phyloP scores from a whole-genome alignment of 1,140 invertebrate genomes.

The Euura saliciscinereae region DNA sequence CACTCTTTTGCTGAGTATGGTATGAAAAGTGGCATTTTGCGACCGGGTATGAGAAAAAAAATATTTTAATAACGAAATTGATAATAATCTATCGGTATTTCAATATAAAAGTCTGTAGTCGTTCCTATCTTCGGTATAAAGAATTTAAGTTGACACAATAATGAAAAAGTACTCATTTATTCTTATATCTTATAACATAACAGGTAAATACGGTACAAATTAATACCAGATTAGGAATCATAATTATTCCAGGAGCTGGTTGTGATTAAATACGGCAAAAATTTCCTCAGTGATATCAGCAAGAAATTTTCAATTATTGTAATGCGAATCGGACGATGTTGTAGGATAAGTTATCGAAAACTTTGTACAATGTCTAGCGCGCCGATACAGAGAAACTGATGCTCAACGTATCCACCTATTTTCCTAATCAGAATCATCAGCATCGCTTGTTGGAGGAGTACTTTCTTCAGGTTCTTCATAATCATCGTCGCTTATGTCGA shows the following conservation, averaged over 20 bases:
- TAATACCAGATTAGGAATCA: neutral
- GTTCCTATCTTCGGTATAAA: too few species aligned
- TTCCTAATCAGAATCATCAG: slow-evolving; percentile 39
- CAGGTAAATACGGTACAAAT: neutral
- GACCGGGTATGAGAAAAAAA: neutral
- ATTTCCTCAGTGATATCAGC: neutral
- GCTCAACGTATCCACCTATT: slow-evolving; percentile 41
- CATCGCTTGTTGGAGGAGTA: slow-evolving; percentile 56
- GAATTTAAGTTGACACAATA: neutral
- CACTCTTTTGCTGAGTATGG: too few species aligned
- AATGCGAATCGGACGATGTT: neutral
- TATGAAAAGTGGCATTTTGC: too few species aligned
- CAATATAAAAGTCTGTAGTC: too few species aligned
- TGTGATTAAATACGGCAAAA: neutral
- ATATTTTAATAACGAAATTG: neutral
- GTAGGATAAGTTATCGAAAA: neutral
- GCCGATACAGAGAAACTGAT: neutral
- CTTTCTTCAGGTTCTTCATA: slow-evolving; percentile 52
- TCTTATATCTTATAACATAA: neutral
- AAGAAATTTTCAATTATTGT: neutral
- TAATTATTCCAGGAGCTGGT: neutral
- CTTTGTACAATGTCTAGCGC: slow-evolving; percentile 2
- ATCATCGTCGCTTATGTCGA: slow-evolving; percentile 49
- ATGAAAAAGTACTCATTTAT: slow-evolving; percentile 2
- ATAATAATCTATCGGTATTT: neutral